These are phyloP conservation scores for Mesorhabditis spiculigera DNA, from an alignment of 2,888 invertebrate genomes.

Conservation along the genomic window DNA sequence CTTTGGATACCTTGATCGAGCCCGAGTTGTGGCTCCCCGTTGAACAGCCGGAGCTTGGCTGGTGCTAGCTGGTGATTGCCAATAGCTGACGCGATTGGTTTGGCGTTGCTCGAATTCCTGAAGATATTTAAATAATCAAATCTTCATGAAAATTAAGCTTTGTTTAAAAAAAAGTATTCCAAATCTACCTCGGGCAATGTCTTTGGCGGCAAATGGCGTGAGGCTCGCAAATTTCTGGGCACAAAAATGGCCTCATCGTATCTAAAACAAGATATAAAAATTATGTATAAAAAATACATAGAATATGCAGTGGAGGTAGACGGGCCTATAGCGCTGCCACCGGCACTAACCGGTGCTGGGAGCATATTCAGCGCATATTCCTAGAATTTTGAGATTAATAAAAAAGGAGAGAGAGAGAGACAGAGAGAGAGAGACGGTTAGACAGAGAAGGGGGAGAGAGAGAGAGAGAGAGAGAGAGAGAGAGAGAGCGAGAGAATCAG, in stretches of 20 bases:
- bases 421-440: no score
- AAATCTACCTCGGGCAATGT: slow-evolving; percentile 3
- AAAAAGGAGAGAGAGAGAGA: no score
- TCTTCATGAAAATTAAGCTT: neutral
- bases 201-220: neutral
- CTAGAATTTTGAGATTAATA: no score
- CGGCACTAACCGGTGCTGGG: neutral
- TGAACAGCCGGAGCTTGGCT: no score
- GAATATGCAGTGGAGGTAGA: slow-evolving; percentile 4
- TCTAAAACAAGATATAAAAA: neutral
- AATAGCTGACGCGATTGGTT: neutral
- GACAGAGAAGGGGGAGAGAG: no score
- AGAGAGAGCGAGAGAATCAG: no score
- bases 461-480: no score
- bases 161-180: neutral
- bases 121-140: neutral
- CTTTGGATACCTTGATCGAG: no score
- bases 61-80: neutral
- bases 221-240: neutral
- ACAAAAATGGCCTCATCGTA: slow-evolving; percentile 4
- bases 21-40: no score
- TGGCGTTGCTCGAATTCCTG: neutral
- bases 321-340: slow-evolving; percentile 5
- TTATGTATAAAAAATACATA: neutral
- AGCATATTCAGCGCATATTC: neutral